Evolutionary conservation across 2,797 vertebrate genomes (phyloP), one percentile per base, ranked within the genome.

Genomic region (Cossypha niveicapilla): DNA sequence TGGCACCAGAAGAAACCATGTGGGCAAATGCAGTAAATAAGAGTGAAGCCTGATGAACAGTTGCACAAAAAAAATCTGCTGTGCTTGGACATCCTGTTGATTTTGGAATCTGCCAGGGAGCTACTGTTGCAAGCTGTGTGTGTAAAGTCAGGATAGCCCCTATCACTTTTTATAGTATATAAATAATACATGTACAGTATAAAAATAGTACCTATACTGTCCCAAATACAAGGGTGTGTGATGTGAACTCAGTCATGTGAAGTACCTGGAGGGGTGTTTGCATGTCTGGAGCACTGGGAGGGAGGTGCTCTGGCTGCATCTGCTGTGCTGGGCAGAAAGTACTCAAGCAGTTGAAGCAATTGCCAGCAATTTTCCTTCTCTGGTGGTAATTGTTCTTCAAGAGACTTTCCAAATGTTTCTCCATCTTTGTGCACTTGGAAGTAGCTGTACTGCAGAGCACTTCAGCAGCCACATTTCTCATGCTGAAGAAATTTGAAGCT

Each of bases 311-410:
- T 86, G n/a, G 45, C 87, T 85, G 60, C 68, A 74, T 84, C 60
- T 83, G 75, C 70, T 77, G 45, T 50, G 10, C 67, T 82, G 34
- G 73, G 88, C 42, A 67, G 63, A 84, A 92, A 80, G 24, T 82
- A 56, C 45, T 35, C 34, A 22, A 79, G 25, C 18, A 92, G 57
- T 63, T 94, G 86, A 88, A 96, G 74, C 83, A 87, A 63, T 91
- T 93, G 85, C 81, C 94, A 89, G 42, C 42, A 71, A 19, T 91
- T 92, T 92, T 81, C 75, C 54, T 92, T 88, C 68, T 76, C 68
- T 73, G 23, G 32, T 87, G 48, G 83, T 71, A 93, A 72, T 70
- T 92, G 86, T 91, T 96, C 93, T 73, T 74, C 35, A 75, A 85
- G 67, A 91, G 68, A 42, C 39, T 82, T 44, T 83, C 58, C 32